Conservation (phyloP, 2,888 invertebrate genomes). For the Drosophila algonquin region DNA sequence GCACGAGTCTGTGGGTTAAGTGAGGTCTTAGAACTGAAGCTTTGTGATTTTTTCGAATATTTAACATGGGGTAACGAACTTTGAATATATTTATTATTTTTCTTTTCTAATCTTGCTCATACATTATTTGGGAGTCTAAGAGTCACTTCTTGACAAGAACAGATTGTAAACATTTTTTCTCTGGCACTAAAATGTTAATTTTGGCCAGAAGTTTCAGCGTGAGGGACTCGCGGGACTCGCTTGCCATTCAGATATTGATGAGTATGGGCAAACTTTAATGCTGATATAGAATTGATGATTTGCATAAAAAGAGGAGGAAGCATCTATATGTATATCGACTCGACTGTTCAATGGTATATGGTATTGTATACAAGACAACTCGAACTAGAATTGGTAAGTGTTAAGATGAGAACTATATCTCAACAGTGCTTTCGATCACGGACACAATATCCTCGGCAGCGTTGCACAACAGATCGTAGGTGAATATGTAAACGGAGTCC, state of each 20-base stretch:
- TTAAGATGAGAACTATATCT: neutral
- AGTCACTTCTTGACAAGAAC: neutral
- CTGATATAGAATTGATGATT: neutral
- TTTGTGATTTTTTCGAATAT: conserved; percentile 20
- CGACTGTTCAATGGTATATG: too few relatives aligned
- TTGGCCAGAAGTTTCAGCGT: too few relatives aligned
- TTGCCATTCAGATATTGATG: neutral
- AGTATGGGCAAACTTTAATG: neutral
- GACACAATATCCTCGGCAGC: conserved; percentile 73
- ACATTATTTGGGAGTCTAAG: conserved; percentile 8
- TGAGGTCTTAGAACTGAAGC: conserved; percentile 42
- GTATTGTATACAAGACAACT: too few relatives aligned
- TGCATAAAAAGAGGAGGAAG: too few relatives aligned
- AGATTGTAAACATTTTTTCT: neutral
- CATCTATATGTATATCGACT: too few relatives aligned
- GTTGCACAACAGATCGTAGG: conserved; percentile 67
- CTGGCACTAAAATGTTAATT: neutral
- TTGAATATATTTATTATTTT: conserved; percentile 20
- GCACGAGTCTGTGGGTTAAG: conserved; percentile 26
- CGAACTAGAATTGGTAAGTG: too few relatives aligned
- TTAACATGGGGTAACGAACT: conserved; percentile 20
- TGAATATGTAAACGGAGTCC: conserved; percentile 68
- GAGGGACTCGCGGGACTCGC: neutral
- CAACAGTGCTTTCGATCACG: conserved; percentile 69
- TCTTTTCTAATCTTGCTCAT: conserved; percentile 9